A percentile compares a stretch with the other conserved stretches of the same genome.
phyloP scores from a whole-genome alignment of 2,888 invertebrate genomes.

The Spisula subtruncata region DNA sequence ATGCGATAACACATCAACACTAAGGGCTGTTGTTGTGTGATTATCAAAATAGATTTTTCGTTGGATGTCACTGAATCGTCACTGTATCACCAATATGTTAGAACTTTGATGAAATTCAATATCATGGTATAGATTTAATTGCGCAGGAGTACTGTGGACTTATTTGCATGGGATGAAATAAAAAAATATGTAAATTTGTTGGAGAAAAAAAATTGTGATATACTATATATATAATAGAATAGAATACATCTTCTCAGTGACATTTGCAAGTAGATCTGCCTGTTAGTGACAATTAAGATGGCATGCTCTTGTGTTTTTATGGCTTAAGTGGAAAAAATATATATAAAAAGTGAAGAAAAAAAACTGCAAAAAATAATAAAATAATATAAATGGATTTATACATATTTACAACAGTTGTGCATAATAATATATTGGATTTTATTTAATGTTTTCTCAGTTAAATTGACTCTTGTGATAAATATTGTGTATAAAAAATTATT shows the following conservation, averaged over 20 bases:
- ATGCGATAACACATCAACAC: background rate
- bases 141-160: background rate
- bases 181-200: background rate
- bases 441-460: no score
- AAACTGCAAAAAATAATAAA: no score
- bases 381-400: no score
- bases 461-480: no score
- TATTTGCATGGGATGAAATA: background rate
- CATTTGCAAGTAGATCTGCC: background rate
- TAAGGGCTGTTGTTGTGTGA: constrained; percentile 17
- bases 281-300: background rate
- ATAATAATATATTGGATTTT: no score
- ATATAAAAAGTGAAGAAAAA: no score
- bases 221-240: background rate
- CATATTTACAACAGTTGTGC: no score
- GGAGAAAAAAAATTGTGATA: background rate
- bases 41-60: constrained; percentile 2
- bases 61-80: no score
- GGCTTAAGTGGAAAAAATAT: no score
- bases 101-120: constrained; percentile 14
- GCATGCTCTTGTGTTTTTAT: no score
- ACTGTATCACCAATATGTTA: background rate
- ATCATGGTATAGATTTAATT: background rate
- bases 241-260: background rate
- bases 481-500: no score